Conservation (phyloP, 2,888 invertebrate species). For the Drosophila birchii region DNA sequence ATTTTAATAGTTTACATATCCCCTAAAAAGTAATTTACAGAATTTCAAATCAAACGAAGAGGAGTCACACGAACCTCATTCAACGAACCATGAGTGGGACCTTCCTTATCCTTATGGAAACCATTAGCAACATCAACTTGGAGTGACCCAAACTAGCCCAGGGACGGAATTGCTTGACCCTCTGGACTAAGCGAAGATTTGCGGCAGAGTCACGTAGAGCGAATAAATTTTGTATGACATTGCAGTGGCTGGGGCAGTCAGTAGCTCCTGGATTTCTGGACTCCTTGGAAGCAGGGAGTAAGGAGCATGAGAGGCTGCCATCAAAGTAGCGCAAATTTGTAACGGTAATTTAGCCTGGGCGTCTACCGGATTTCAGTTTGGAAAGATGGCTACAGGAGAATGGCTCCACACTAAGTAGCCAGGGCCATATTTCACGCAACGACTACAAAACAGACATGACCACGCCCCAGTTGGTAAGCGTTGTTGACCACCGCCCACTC, state of each 20-base stretch:
- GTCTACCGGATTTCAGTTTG: conserved; percentile 30
- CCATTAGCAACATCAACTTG: conserved; percentile 59
- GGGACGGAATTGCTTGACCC: conserved; percentile 34
- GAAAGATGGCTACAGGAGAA: conserved; percentile 4
- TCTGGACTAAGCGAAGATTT: conserved; percentile 49
- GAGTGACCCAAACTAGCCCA: conserved; percentile 34
- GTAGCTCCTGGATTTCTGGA: conserved; percentile 3
- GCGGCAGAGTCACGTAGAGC: conserved; percentile 51
- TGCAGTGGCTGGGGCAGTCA: not conserved
- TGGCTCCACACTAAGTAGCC: conserved; percentile 44
- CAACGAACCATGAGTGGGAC: conserved; percentile 59
- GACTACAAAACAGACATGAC: conserved; percentile 49
- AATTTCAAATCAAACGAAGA: not conserved
- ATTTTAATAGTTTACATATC: not conserved
- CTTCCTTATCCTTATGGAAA: conserved; percentile 20
- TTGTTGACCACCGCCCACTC: conserved; percentile 6
- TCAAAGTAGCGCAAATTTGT: conserved; percentile 53
- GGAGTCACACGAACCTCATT: conserved; percentile 5
- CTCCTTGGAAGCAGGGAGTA: not conserved
- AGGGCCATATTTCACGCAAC: conserved; percentile 50
- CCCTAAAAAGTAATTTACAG: not conserved
- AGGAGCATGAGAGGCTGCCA: conserved; percentile 25
- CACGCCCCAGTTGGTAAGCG: conserved; percentile 41
- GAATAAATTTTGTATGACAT: conserved; percentile 54
- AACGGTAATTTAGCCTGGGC: conserved; percentile 47